Evolutionary conservation across 1,140 invertebrate genomes (phyloP).

Genomic region (Cyclargus thomasi): DNA sequence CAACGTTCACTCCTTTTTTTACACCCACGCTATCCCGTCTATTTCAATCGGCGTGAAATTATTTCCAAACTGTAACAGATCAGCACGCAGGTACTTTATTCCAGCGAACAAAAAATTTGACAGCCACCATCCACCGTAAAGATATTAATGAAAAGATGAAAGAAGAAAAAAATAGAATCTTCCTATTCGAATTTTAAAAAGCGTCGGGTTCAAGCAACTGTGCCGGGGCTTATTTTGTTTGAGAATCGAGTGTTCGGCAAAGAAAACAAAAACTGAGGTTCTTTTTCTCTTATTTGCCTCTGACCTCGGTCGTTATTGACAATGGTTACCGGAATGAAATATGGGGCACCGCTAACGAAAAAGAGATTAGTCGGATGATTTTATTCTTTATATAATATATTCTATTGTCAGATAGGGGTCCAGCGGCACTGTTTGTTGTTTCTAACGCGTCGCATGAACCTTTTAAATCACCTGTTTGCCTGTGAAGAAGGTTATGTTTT

Average conservation of each 20-base stretch:
- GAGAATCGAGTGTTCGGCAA: constrained; percentile 44
- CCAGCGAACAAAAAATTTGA: constrained; percentile 44
- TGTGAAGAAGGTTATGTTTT: constrained; percentile 56
- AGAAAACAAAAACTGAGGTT: constrained; percentile 62
- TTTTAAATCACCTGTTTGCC: constrained; percentile 51
- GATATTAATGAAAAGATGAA: constrained; percentile 70
- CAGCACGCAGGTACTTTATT: constrained; percentile 28
- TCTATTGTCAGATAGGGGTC: constrained; percentile 42
- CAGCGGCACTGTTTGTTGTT: constrained; percentile 8
- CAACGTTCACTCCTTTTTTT: background rate
- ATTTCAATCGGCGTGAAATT: constrained; percentile 21
- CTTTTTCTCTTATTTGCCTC: constrained; percentile 68
- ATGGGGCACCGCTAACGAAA: constrained; percentile 66
- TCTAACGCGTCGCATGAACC: constrained; percentile 40
- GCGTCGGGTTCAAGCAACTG: constrained; percentile 60
- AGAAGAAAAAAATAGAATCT: constrained; percentile 44
- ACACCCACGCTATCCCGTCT: constrained; percentile 10
- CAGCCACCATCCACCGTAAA: constrained; percentile 54
- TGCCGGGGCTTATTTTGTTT: constrained; percentile 60
- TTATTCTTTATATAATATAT: constrained; percentile 39
- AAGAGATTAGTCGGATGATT: constrained; percentile 68
- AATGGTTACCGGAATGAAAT: constrained; percentile 72
- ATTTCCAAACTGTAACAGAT: constrained; percentile 21
- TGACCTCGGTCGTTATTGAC: constrained; percentile 68
- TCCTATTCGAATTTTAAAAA: constrained; percentile 60